A percentile compares a stretch with the other conserved stretches of the same genome.
These are phyloP conservation scores for Fundulus diaphanus DNA, from an alignment of 2,797 vertebrate species.

Conservation along the genomic window DNA sequence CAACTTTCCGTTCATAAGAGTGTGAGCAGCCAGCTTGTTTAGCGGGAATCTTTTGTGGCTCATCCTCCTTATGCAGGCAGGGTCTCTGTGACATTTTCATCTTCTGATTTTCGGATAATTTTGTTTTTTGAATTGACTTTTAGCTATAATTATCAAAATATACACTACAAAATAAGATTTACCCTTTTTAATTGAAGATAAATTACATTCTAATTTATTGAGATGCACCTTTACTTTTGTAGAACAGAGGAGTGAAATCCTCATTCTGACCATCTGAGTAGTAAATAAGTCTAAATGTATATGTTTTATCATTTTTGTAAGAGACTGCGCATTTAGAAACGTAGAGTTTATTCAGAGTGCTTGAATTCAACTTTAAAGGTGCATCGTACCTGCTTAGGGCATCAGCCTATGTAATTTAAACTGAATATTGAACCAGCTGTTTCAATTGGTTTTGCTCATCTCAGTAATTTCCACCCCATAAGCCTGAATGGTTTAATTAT, in stretches of 20 bases:
- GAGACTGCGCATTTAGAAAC: background rate
- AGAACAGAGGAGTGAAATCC: too few relatives aligned
- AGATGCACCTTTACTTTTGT: background rate
- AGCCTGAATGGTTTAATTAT: background rate
- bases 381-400: background rate
- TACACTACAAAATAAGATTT: background rate
- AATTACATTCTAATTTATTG: background rate
- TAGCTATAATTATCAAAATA: background rate
- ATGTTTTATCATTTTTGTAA: background rate
- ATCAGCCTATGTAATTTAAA: background rate
- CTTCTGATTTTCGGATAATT: background rate
- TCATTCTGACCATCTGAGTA: background rate
- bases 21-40: background rate
- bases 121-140: background rate
- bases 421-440: background rate
- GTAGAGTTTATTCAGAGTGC: background rate
- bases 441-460: background rate
- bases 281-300: background rate
- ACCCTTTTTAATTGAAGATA: background rate
- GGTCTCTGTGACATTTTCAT: background rate
- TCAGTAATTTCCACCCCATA: background rate
- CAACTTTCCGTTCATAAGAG: background rate
- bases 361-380: background rate
- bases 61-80: background rate
- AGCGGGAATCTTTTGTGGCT: background rate